phyloP scores from a whole-genome alignment of 2,888 invertebrate genomes.

The Cephus pulcher region DNA sequence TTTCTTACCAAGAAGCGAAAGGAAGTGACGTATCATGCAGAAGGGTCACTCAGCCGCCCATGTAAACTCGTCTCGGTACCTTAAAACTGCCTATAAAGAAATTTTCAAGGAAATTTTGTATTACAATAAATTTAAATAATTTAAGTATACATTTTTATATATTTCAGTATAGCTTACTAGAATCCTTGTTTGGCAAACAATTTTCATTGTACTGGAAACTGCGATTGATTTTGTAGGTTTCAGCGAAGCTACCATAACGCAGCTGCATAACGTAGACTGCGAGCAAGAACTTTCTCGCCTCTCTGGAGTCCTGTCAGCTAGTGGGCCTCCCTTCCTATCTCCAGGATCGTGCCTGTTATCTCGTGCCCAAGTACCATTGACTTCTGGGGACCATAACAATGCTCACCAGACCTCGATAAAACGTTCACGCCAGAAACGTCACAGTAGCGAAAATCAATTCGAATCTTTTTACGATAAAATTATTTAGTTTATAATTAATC shows the following conservation, averaged over 20 bases:
- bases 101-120: not conserved
- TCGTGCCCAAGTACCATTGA: conserved; percentile 23
- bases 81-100: conserved; percentile 14
- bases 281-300: conserved; percentile 28
- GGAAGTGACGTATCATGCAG: conserved; percentile 26
- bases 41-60: conserved; percentile 15
- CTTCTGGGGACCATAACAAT: conserved; percentile 6
- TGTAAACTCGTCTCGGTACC: conserved; percentile 11
- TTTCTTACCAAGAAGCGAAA: conserved; percentile 20
- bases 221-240: conserved; percentile 24
- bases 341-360: conserved; percentile 27
- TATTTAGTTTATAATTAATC: not conserved
- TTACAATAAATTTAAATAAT: not conserved
- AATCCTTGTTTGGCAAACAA: not conserved
- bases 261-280: conserved; percentile 7
- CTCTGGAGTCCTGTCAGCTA: conserved; percentile 18
- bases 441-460: conserved; percentile 26
- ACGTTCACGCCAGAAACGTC: conserved; percentile 18
- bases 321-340: conserved; percentile 27
- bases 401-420: conserved; percentile 21
- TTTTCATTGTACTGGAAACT: not conserved
- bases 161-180: not conserved
- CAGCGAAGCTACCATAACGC: conserved; percentile 22
- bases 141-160: not conserved
- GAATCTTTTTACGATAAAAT: conserved; percentile 10